phyloP scores from a whole-genome alignment of 2,797 vertebrate species.

The Chiroxiphia lanceolata region DNA sequence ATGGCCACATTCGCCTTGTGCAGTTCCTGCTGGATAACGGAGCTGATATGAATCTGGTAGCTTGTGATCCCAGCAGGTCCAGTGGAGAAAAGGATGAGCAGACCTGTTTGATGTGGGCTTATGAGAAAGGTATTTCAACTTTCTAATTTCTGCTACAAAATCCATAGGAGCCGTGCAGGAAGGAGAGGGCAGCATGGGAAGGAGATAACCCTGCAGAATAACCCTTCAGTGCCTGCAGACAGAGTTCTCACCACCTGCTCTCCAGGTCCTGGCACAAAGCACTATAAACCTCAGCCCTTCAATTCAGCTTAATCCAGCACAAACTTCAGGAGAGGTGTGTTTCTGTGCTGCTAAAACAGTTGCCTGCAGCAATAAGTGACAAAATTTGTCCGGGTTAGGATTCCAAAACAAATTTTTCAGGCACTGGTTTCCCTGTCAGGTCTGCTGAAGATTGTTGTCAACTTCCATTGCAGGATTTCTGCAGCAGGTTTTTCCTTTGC shows the following conservation, averaged over 20 bases:
- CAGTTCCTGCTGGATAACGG: constrained; percentile 92
- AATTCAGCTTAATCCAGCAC: background rate
- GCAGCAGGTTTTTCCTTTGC: background rate
- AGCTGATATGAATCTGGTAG: constrained; percentile 97
- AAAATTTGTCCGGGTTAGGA: too few relatives aligned
- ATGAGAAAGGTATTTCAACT: constrained; percentile 89
- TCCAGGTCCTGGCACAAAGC: background rate
- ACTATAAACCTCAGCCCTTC: background rate
- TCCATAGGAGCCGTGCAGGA: background rate
- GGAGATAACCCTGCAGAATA: background rate
- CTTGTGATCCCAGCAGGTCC: constrained; percentile 94
- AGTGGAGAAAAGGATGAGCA: constrained; percentile 97
- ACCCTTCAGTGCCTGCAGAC: background rate
- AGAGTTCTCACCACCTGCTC: background rate
- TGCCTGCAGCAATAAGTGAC: background rate
- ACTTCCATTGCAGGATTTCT: background rate
- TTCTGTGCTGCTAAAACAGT: background rate
- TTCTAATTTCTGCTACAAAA: background rate
- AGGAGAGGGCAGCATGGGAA: background rate
- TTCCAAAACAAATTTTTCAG: background rate
- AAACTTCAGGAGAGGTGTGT: background rate
- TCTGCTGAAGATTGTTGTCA: background rate
- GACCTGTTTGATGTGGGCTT: constrained; percentile 98
- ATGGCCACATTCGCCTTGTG: constrained; percentile 92
- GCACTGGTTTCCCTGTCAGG: background rate